Base-by-base conservation (phyloP, 2,888 invertebrate genomes). In the Frankliniella fusca region DNA sequence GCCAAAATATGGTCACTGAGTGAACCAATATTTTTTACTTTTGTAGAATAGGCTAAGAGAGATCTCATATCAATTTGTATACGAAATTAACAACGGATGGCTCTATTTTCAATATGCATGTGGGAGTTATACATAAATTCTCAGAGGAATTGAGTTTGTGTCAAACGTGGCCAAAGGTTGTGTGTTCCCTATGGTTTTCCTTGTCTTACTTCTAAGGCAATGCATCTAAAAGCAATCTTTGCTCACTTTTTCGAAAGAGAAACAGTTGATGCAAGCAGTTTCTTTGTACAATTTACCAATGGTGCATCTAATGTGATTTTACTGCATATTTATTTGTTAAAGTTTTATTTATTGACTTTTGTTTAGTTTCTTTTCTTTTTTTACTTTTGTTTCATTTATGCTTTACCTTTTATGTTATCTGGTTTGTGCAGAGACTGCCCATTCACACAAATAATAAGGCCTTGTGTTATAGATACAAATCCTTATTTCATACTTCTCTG, bases 341-440 rank as follows among this genome's bases (percentile, higher is more conserved):
- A 76, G 70, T 76, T 76, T 76, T 76, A 76, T 76, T 76, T 76
- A 76, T 76, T 76, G 70, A 76, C 70, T 76, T 76, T 76, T 76
- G 70, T 76, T 76, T 76, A 76, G 70, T 76, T 76, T 70, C n/a
- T 76, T 20, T 54, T 76, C 27, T 76, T 76, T 76, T 76, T 76
- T 76, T 76, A 76, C 23, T 76, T 76, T 76, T 76, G 70, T 76
- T 76, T 76, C 70, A 23, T 76, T 76, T 76, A 76, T 76, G 70
- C 70, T 76, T 76, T 76, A 27, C 27, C 27, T 76, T 76, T n/a
- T 76, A 27, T 76, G 27, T 76, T 27, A 76, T 76, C 23, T 76
- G 27, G 70, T 23, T 23, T 9, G 5, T 76, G 70, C 23, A 27
- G 12, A 76, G 70, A 76, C 70, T 76, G 23, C 70, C 15, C 20